phyloP scores from a whole-genome alignment of 2,113 vertebrate genomes.

The Poeciliopsis prolifica region DNA sequence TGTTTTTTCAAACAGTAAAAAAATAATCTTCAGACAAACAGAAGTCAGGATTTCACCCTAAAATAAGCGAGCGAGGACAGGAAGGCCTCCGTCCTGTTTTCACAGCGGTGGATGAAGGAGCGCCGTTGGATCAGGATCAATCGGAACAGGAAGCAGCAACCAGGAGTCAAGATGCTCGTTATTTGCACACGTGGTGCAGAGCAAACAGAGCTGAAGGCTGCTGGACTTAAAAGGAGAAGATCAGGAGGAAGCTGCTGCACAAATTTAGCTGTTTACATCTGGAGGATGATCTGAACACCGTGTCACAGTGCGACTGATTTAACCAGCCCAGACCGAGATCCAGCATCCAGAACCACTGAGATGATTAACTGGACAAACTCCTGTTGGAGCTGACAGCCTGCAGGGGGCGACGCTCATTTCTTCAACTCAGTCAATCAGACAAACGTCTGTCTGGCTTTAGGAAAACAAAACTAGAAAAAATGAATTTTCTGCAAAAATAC shows the following conservation, averaged over 20 bases:
- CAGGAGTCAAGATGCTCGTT: background rate
- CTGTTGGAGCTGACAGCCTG: no score
- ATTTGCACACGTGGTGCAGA: slow-evolving; percentile 30
- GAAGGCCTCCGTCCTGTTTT: slow-evolving; percentile 29
- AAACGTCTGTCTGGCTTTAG: no score
- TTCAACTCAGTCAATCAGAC: background rate
- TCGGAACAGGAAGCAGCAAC: slow-evolving; percentile 3
- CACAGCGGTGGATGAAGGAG: background rate
- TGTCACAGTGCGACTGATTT: background rate
- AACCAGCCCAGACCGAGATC: background rate
- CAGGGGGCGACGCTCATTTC: no score
- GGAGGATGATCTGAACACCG: background rate
- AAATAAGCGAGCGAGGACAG: background rate
- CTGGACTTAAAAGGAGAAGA: slow-evolving; percentile 21
- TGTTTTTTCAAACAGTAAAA: background rate
- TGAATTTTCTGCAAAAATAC: no score
- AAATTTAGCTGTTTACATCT: background rate
- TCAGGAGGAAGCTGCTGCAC: background rate
- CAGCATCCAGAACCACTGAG: background rate
- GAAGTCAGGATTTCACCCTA: background rate
- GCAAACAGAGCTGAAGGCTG: slow-evolving; percentile 20
- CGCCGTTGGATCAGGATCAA: slow-evolving; percentile 34
- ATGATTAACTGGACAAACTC: no score
- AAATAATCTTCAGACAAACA: background rate
- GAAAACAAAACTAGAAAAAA: no score